Conservation (phyloP, 2,113 vertebrate genomes). For the Pluvialis apricaria region DNA sequence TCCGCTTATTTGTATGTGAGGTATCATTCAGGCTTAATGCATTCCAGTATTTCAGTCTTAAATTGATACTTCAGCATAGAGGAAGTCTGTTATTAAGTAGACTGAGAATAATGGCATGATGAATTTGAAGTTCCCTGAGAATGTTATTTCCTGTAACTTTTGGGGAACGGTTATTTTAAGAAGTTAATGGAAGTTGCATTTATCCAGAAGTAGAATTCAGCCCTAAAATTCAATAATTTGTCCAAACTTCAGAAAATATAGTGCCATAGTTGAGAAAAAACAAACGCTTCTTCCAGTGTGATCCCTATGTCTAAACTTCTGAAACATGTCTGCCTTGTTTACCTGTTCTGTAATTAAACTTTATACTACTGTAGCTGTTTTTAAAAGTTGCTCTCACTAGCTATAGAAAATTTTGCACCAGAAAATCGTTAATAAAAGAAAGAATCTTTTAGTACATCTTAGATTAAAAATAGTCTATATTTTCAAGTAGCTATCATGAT, state of each 20-base stretch:
- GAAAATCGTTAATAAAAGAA: not conserved
- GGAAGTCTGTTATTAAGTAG: not conserved
- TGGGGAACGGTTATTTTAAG: not conserved
- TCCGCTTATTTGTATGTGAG: not conserved
- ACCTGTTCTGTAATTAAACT: not conserved
- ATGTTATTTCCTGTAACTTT: not conserved
- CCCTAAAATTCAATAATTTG: not conserved
- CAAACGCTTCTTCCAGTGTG: not conserved
- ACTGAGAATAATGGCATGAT: not conserved
- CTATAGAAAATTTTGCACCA: not conserved
- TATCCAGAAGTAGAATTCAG: not conserved
- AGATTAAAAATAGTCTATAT: not conserved
- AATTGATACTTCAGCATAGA: not conserved
- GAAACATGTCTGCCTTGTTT: not conserved
- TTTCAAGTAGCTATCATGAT: not conserved
- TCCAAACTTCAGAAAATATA: not conserved
- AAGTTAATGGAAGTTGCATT: not conserved
- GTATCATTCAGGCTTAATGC: constrained; percentile 3
- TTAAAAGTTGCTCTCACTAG: not conserved
- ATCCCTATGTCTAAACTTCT: not conserved
- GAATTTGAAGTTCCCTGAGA: not conserved
- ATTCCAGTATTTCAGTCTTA: not conserved
- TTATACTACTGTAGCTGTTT: not conserved
- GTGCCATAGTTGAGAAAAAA: not conserved
- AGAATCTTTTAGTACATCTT: not conserved